Evolutionary conservation across 2,113 vertebrate species (phyloP), one percentile per base, ranked within the genome.

Genomic region (Scopus umbretta): DNA sequence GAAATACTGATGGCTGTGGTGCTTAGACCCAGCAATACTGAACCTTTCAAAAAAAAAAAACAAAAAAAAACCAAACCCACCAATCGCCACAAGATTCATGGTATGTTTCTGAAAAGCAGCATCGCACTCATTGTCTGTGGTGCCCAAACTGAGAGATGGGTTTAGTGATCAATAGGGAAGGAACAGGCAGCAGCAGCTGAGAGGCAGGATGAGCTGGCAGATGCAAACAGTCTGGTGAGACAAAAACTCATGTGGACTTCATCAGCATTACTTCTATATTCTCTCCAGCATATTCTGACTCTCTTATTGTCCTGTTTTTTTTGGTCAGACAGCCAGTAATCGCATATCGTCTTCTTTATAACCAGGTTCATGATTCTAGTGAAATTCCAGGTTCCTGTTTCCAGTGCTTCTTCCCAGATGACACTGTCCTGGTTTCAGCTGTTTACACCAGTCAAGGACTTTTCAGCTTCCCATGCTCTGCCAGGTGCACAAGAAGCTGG

Each of bases 61-160:
- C 9, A 42, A n/a, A n/a, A n/a, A n/a, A n/a, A n/a, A n/a, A n/a
- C n/a, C n/a, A n/a, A 6, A 7, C 0, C 12, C 11, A 27, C n/a
- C 21, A 29, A 4, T 56, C 1, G 1, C 23, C 23, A 34, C 3
- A 23, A 36, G 4, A 10, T 88, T 80, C 36, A 45, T 40, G 34
- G 14, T 50, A 20, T 58, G 32, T 63, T 83, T 55, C 84, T 32
- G 45, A 73, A 49, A 68, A 52, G 29, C 1, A 2, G 18, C 55
- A 42, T 27, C 11, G 13, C 0, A 1, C 9, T 73, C 3, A 0
- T 53, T 38, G 47, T 22, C 19, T 47, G 4, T 21, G 56, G 30
- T 8, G 42, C 40, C 66, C 26, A 47, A 36, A 61, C 29, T 36
- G 29, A 63, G 27, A 38, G 12, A 20, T 32, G 49, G 5, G 12